Evolutionary conservation across 2,888 invertebrate genomes (phyloP).

Genomic region (Heliconius sara): DNA sequence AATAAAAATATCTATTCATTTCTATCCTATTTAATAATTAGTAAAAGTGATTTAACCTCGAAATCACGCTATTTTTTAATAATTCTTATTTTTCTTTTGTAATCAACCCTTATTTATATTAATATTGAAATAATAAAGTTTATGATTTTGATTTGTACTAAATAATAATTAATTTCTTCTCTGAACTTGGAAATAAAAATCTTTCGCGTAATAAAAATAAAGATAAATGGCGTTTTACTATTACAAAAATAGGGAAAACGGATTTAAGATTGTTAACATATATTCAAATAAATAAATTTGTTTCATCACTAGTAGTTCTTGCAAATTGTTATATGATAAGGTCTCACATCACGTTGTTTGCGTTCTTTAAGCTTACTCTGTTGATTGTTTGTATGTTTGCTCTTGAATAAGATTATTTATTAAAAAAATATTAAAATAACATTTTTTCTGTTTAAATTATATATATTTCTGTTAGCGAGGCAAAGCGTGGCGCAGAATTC

Average conservation of each 20-base stretch:
- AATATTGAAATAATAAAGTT: not conserved
- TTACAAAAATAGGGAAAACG: too few relatives aligned
- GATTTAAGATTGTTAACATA: too few relatives aligned
- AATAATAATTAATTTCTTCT: too few relatives aligned
- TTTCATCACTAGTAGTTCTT: not conserved
- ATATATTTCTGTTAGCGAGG: not conserved
- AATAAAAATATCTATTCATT: not conserved
- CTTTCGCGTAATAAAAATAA: too few relatives aligned
- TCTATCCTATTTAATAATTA: not conserved
- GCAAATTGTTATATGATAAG: constrained; percentile 24
- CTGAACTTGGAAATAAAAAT: too few relatives aligned
- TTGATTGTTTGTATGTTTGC: not conserved
- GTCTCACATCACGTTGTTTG: constrained; percentile 22
- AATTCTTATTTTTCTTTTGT: too few relatives aligned
- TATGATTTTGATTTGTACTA: too few relatives aligned
- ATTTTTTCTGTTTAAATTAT: not conserved
- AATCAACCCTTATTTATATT: not conserved
- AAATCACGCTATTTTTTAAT: not conserved
- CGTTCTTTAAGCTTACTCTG: constrained; percentile 5
- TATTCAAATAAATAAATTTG: not conserved
- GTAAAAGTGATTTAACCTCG: not conserved
- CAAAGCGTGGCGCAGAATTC: not conserved
- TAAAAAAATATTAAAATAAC: not conserved
- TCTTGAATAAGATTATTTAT: constrained; percentile 19
- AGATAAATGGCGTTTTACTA: too few relatives aligned